A percentile compares a stretch with the other conserved stretches of the same genome.
Evolutionary conservation across 2,797 vertebrate genomes (phyloP).

Genomic region (Basileuterus tristriatus): DNA sequence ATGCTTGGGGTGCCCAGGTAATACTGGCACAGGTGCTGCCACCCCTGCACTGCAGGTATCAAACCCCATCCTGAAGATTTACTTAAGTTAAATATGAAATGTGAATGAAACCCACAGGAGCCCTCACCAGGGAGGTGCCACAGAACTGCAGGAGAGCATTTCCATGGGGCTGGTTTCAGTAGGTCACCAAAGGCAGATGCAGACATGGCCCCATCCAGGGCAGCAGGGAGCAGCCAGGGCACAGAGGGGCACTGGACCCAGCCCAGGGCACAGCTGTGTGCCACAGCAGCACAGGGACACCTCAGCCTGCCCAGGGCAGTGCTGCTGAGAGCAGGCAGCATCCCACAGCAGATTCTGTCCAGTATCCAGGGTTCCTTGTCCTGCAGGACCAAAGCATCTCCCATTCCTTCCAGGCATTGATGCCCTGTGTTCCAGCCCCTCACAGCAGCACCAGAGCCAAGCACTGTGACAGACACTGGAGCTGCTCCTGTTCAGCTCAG

Average conservation of each 20-base stretch:
- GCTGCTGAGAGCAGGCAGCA: neutral
- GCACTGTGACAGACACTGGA: neutral
- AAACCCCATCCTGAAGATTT: neutral
- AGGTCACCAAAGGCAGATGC: neutral
- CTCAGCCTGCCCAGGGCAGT: neutral
- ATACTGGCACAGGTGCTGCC: neutral
- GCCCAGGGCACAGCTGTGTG: neutral
- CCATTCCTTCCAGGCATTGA: neutral
- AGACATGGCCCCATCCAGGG: neutral
- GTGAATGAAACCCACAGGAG: neutral
- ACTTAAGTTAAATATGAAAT: neutral
- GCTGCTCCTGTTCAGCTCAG: neutral
- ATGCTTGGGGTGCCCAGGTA: neutral
- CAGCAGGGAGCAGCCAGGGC: neutral
- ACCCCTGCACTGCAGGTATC: neutral
- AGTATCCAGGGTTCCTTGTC: neutral
- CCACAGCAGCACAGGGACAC: rapidly evolving
- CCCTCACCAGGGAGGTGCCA: neutral
- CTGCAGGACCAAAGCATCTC: neutral
- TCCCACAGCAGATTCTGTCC: neutral
- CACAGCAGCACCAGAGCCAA: neutral
- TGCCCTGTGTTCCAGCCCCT: neutral
- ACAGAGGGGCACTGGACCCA: neutral
- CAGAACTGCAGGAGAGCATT: neutral
- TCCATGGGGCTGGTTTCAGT: neutral